Evolutionary conservation across 2,888 invertebrate genomes (phyloP).

Genomic region (Patella ulyssiponensis): DNA sequence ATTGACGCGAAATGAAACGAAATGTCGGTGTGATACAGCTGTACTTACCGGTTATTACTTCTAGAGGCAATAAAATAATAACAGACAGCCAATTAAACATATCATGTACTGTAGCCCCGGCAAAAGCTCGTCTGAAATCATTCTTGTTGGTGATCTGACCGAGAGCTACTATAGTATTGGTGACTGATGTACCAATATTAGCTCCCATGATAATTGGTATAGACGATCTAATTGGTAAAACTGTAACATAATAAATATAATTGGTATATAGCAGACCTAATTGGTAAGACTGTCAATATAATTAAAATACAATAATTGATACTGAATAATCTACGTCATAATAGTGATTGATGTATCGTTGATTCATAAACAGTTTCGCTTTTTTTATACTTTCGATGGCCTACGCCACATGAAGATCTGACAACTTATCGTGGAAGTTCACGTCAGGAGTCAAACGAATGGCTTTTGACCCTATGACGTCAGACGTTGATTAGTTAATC

Average conservation of each 20-base stretch:
- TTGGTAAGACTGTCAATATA: conserved; percentile 65
- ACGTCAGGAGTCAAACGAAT: too few species aligned
- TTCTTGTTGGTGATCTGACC: conserved; percentile 68
- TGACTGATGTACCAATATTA: conserved; percentile 76
- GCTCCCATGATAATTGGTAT: conserved; percentile 77
- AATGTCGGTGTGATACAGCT: neutral
- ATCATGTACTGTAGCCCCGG: conserved; percentile 76
- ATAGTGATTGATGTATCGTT: too few species aligned
- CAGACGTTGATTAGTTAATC: too few species aligned
- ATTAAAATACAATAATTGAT: neutral
- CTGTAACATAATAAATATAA: conserved; percentile 44
- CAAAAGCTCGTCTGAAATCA: conserved; percentile 75
- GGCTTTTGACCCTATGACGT: too few species aligned
- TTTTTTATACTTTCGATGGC: too few species aligned
- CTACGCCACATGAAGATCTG: too few species aligned
- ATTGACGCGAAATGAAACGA: neutral
- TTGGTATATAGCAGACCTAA: conserved; percentile 72
- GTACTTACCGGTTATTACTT: conserved; percentile 65
- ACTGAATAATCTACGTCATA: too few species aligned
- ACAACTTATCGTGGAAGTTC: too few species aligned
- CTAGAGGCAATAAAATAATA: conserved; percentile 74
- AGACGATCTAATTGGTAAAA: conserved; percentile 72
- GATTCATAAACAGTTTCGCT: too few species aligned
- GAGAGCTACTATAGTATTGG: conserved; percentile 75
- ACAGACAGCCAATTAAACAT: conserved; percentile 76